A percentile compares a stretch with the other conserved stretches of the same genome.
phyloP scores from a whole-genome alignment of 2,888 invertebrate genomes.

The Apotomis capreana region DNA sequence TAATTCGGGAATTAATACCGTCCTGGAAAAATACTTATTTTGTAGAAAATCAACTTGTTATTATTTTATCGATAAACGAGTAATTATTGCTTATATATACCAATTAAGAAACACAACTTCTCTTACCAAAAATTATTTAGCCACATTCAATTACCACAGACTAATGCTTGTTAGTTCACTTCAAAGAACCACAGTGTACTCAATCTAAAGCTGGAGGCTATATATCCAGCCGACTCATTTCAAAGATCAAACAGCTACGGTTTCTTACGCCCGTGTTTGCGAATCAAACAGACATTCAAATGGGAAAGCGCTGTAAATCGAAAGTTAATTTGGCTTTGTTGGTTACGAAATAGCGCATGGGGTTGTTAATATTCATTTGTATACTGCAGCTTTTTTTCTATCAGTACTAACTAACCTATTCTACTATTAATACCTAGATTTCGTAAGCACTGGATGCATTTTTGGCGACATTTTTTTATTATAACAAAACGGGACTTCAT shows the following conservation, averaged over 20 bases:
- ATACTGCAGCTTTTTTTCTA: too few species aligned
- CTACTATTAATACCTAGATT: too few species aligned
- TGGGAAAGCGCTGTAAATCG: slow-evolving; percentile 42
- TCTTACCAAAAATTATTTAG: neutral
- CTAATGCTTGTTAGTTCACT: slow-evolving; percentile 22
- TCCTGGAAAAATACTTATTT: neutral
- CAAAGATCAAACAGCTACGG: slow-evolving; percentile 45
- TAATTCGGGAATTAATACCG: too few species aligned
- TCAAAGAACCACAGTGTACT: slow-evolving; percentile 26
- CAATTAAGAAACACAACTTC: neutral
- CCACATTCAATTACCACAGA: slow-evolving; percentile 7
- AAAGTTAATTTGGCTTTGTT: slow-evolving; percentile 51
- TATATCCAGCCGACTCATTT: slow-evolving; percentile 30
- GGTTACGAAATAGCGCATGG: slow-evolving; percentile 9
- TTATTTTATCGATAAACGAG: too few species aligned
- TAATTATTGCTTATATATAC: too few species aligned
- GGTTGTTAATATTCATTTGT: too few species aligned
- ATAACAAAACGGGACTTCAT: too few species aligned
- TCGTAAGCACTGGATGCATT: too few species aligned
- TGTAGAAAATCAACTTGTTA: too few species aligned
- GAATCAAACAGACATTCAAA: slow-evolving; percentile 50
- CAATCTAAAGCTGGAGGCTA: slow-evolving; percentile 16
- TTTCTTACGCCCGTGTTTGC: slow-evolving; percentile 48
- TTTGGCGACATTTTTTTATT: too few species aligned
- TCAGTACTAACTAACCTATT: too few species aligned